Evolutionary conservation across 2,888 invertebrate genomes (phyloP).

Genomic region (Unio delphinus): DNA sequence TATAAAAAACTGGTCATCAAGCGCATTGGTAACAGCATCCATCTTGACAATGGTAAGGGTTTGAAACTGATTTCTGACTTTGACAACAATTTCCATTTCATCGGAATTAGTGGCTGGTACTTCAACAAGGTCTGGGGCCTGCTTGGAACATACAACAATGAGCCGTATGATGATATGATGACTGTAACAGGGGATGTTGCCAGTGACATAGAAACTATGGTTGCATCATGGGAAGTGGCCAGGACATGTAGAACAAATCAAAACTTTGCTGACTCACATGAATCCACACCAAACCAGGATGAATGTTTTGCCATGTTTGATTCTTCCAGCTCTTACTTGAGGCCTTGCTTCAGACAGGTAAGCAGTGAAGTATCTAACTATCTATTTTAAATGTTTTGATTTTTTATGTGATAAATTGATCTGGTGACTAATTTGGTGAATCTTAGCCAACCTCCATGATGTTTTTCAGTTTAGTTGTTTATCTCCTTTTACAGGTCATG

Average conservation of each 20-base stretch:
- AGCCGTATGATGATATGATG: conserved; percentile 85
- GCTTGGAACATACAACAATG: conserved; percentile 92
- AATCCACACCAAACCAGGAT: conserved; percentile 64
- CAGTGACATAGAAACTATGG: conserved; percentile 79
- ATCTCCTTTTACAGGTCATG: too few species aligned
- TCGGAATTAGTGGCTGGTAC: conserved; percentile 87
- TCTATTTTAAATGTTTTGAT: too few species aligned
- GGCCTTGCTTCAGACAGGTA: conserved; percentile 75
- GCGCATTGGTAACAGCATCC: conserved; percentile 66
- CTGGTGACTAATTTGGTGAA: too few species aligned
- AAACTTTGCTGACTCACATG: conserved; percentile 37
- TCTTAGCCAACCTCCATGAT: too few species aligned
- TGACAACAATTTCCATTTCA: conserved; percentile 32
- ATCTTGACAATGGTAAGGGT: conserved; percentile 73
- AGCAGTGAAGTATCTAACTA: conserved; percentile 1
- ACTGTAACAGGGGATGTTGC: conserved; percentile 76
- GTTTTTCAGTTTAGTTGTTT: too few species aligned
- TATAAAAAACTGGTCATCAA: conserved; percentile 68
- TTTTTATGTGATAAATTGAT: too few species aligned
- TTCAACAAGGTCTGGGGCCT: conserved; percentile 90
- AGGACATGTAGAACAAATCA: conserved; percentile 38
- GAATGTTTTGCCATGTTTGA: conserved; percentile 82
- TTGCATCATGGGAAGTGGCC: conserved; percentile 79
- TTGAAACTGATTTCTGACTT: conserved; percentile 62
- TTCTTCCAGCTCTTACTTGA: conserved; percentile 75